Conservation (phyloP, 2,797 vertebrate species). For the Crocodylus rhombifer region DNA sequence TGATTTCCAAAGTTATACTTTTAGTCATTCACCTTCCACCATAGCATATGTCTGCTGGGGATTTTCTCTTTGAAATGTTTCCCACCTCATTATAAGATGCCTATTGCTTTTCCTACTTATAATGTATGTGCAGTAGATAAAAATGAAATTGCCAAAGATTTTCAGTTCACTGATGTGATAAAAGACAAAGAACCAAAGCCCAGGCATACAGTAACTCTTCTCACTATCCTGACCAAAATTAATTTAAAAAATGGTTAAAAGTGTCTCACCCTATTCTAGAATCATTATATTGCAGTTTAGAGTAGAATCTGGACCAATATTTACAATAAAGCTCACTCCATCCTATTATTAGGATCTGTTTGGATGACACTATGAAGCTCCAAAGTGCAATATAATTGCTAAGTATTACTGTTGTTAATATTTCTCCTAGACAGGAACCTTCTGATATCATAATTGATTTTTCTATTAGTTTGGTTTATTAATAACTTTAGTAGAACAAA, state of each 20-base stretch:
- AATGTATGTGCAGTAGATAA: not conserved
- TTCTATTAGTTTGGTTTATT: not conserved
- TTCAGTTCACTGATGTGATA: not conserved
- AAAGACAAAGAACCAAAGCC: slow-evolving; percentile 32
- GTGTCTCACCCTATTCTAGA: not conserved
- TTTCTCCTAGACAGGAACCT: not conserved
- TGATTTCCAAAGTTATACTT: slow-evolving; percentile 60
- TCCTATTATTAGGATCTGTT: not conserved
- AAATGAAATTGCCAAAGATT: not conserved
- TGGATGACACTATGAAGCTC: not conserved
- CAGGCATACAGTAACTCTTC: not conserved
- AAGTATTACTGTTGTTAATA: not conserved
- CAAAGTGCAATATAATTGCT: not conserved
- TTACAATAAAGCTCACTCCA: not conserved
- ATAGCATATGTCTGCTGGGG: not conserved
- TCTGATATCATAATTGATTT: not conserved
- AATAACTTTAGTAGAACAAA: not conserved
- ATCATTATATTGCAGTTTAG: not conserved
- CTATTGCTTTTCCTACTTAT: not conserved
- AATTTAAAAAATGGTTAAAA: not conserved
- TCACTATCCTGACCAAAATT: not conserved
- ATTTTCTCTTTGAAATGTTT: slow-evolving; percentile 52
- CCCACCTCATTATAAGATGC: not conserved
- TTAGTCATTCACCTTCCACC: slow-evolving; percentile 53
- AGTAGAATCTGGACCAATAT: not conserved